Evolutionary conservation across 2,888 invertebrate genomes (phyloP).

Genomic region (Melipona beecheii): DNA sequence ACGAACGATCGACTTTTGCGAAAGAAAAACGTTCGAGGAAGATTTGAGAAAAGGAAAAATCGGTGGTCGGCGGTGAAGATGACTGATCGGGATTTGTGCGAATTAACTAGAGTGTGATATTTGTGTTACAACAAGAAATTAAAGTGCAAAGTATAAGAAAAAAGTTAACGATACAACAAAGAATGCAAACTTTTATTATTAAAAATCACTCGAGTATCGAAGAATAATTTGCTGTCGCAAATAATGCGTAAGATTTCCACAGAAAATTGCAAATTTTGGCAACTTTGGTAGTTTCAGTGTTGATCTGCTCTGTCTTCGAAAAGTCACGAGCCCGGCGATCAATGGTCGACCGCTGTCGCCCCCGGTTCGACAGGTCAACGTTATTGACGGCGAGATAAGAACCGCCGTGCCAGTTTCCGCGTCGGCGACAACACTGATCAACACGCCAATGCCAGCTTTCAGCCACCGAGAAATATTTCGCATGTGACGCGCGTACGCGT

Average conservation of each 20-base stretch:
- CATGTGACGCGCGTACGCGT: slow-evolving; percentile 41
- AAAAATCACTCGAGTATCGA: too few relatives aligned
- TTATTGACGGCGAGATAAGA: slow-evolving; percentile 48
- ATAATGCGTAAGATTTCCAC: too few relatives aligned
- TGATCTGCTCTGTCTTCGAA: slow-evolving; percentile 31
- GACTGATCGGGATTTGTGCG: slow-evolving; percentile 39
- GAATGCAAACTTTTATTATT: too few relatives aligned
- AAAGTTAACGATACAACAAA: too few relatives aligned
- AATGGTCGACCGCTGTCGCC: slow-evolving; percentile 36
- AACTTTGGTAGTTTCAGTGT: too few relatives aligned
- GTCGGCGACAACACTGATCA: slow-evolving; percentile 48
- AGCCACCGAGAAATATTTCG: slow-evolving; percentile 16
- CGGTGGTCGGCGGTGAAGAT: neutral
- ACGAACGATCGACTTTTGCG: too few relatives aligned
- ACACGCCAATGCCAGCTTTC: slow-evolving; percentile 27
- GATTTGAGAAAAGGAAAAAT: too few relatives aligned
- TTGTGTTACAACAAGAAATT: too few relatives aligned
- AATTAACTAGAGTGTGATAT: slow-evolving; percentile 12
- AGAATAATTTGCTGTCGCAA: too few relatives aligned
- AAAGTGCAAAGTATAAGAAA: too few relatives aligned
- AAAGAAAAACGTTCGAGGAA: too few relatives aligned
- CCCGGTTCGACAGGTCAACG: slow-evolving; percentile 46
- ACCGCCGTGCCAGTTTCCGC: slow-evolving; percentile 16
- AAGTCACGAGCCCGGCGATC: slow-evolving; percentile 37
- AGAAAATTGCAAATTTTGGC: too few relatives aligned